Evolutionary conservation across 2,113 vertebrate genomes (phyloP), one percentile per base, ranked within the genome.

Genomic region (Rana temporaria): DNA sequence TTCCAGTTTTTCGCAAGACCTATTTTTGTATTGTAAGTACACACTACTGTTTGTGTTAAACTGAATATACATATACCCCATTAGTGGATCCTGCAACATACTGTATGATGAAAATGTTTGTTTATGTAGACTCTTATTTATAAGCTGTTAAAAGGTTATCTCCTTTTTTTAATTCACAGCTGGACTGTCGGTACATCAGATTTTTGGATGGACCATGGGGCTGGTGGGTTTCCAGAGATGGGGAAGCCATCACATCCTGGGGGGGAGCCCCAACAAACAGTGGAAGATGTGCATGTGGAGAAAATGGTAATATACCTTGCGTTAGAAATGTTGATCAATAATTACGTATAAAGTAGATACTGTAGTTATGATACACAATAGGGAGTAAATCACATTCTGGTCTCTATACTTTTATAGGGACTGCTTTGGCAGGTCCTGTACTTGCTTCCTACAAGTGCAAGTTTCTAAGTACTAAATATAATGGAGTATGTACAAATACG

Each of bases 151-250:
- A 48, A 48, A 14, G 26, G 42, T 48, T 1, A 48, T 12, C 42
- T 48, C 42, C 42, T 67, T 11, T 55, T 22, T 20, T 60, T 26
- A 17, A n/a, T 9, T 17, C 20, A 22, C 57, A 86, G 85, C 34
- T 86, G 42, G 84, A 86, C 20, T 86, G 85, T 57, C 85, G 85
- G 2, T 76, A 86, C 65, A 80, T 81, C 26, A 84, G 81, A 52
- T 86, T 86, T 70, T 78, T 86, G 26, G 63, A 76, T n/a, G 75
- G 62, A 52, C 48, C 20, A 30, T 86, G 85, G 85, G 85, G 85
- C 7, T 86, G 85, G 85, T 86, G 85, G 85, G 78, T 85, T 16
- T 86, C 85, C 59, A 66, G 84, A 60, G 84, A 86, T 72, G 85
- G 85, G 55, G 69, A 57, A 0, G 71, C 79, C 52, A 72, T 86